Base-by-base conservation (phyloP, 2,113 vertebrate species). In the Misgurnus anguillicaudatus region DNA sequence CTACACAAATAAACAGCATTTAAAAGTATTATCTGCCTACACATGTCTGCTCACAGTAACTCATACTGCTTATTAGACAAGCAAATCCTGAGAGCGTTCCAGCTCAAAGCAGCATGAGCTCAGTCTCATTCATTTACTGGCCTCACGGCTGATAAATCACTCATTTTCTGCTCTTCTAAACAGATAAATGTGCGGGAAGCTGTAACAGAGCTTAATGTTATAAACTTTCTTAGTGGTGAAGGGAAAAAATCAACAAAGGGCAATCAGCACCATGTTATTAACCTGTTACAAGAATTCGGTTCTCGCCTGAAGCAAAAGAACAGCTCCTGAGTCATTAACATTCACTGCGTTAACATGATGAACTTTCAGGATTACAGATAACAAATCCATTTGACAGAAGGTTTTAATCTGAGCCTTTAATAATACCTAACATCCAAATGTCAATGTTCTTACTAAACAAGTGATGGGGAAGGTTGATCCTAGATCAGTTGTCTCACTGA, bases 331-430 rank as follows among this genome's bases (percentile, higher is more conserved):
- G 31, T 66, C 77, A 80, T 62, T 36, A 73, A 42, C 11, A 55
- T 53, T 17, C 17, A 19, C 71, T 51, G 55, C 53, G 21, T 67
- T 67, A 11, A 78, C 78, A 42, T 68, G 16, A 53, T 36, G 14
- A 53, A 61, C 42, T 53, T 70, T 31, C 57, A 47, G 55, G 41
- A 48, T 58, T 65, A 21, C 24, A 69, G 64, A 38, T 36, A 77
- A 70, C 57, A 78, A 81, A 67, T 55, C 82, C 69, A 75, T 71
- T 81, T 19, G 61, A 65, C 45, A 77, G 42, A 39, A 63, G 39
- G 16, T 17, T 36, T 47, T 45, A 60, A 70, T n/a, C 51, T 13
- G 42, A 58, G 38, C 53, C 45, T 57, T 76, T 41, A 66, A n/a
- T 13, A 60, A 72, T 75, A 1, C 24, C 24, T 31, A 31, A 31